A percentile compares a stretch with the other conserved stretches of the same genome.
Evolutionary conservation across 2,797 vertebrate genomes (phyloP).

Genomic region (Clamator glandarius): DNA sequence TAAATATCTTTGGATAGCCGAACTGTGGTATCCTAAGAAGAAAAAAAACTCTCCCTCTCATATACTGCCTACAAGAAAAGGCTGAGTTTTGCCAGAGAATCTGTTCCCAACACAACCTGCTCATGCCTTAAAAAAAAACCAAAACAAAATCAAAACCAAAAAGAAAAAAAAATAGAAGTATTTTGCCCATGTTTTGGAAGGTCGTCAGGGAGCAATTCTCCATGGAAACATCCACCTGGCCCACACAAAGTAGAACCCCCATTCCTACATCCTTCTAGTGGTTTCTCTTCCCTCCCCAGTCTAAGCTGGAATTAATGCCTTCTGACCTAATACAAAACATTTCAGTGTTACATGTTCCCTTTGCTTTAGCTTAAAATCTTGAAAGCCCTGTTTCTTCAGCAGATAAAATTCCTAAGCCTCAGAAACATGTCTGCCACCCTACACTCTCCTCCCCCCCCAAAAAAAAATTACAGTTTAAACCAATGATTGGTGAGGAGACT

Average conservation of each 20-base stretch:
- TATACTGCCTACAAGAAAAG: constrained; percentile 48
- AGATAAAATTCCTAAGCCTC: background rate
- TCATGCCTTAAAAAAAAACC: background rate
- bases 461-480: background rate
- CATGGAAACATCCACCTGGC: background rate
- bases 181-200: background rate
- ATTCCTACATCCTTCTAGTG: background rate
- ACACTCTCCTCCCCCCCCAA: background rate
- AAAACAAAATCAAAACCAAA: too few species aligned
- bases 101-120: constrained; percentile 45
- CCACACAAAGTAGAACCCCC: background rate
- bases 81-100: background rate
- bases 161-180: background rate
- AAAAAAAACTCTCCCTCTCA: background rate
- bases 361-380: background rate
- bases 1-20: background rate
- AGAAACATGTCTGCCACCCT: background rate
- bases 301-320: background rate
- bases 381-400: background rate
- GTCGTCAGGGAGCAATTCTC: constrained; percentile 6
- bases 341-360: background rate
- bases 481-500: background rate
- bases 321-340: background rate
- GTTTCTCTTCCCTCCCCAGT: background rate
- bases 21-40: background rate